These are phyloP conservation scores for Lutjanus argentimaculatus DNA, from an alignment of 2,797 vertebrate genomes.

Conservation along the genomic window DNA sequence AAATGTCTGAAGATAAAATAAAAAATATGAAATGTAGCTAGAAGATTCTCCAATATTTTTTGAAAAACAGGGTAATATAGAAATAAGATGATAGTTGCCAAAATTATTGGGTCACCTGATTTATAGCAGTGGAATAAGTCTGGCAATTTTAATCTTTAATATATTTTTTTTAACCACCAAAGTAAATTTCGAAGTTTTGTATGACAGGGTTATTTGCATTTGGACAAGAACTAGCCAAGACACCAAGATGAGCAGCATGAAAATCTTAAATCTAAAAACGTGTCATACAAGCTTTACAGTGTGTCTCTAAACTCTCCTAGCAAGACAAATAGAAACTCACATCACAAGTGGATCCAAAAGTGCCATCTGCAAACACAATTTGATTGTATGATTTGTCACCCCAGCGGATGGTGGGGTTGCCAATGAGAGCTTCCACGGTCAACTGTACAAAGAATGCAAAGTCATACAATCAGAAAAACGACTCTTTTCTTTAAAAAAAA, in stretches of 20 bases:
- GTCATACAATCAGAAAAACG: slow-evolving; percentile 10
- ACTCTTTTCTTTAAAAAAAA: neutral
- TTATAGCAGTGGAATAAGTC: too few relatives aligned
- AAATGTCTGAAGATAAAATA: too few relatives aligned
- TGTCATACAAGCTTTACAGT: neutral
- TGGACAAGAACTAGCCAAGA: neutral
- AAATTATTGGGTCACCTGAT: too few relatives aligned
- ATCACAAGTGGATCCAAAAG: slow-evolving; percentile 90
- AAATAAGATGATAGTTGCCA: too few relatives aligned
- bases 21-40: too few relatives aligned
- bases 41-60: too few relatives aligned
- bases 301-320: neutral
- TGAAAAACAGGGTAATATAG: too few relatives aligned
- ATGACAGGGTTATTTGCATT: neutral
- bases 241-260: neutral
- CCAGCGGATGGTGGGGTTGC: slow-evolving; percentile 93
- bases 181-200: neutral
- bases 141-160: too few relatives aligned
- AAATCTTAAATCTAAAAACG: neutral
- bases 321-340: slow-evolving; percentile 84
- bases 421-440: slow-evolving; percentile 80
- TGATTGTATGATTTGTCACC: slow-evolving; percentile 96
- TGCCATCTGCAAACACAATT: slow-evolving; percentile 90
- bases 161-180: too few relatives aligned
- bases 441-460: slow-evolving; percentile 80